phyloP scores from a whole-genome alignment of 1,140 invertebrate genomes.

The Dinothrombium tinctorium region DNA sequence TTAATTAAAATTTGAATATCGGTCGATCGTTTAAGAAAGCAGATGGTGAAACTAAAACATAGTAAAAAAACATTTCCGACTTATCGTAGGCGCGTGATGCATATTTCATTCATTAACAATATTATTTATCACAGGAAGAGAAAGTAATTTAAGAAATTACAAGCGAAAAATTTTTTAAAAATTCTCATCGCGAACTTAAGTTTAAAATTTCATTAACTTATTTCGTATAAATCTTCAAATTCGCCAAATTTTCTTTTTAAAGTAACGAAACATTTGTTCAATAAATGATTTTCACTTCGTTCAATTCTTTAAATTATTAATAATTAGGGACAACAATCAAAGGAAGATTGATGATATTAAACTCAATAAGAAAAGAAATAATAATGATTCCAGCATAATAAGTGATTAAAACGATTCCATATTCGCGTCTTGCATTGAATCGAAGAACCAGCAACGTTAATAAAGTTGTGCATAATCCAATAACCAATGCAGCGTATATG shows the following conservation, averaged over 20 bases:
- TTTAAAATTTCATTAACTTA: too few relatives aligned
- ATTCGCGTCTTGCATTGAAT: constrained; percentile 18
- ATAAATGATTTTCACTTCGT: background rate
- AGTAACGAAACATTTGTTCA: background rate
- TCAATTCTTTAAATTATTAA: background rate
- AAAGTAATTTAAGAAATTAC: background rate
- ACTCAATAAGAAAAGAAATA: constrained; percentile 11
- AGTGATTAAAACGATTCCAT: constrained; percentile 11
- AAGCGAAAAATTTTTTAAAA: too few relatives aligned
- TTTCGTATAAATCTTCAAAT: too few relatives aligned
- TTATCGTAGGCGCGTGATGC: too few relatives aligned
- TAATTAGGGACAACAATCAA: background rate
- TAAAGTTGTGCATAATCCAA: constrained; percentile 23
- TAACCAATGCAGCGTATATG: constrained; percentile 21
- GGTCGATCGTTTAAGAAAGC: too few relatives aligned
- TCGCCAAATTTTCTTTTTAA: too few relatives aligned
- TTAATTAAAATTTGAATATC: too few relatives aligned
- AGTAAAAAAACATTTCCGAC: too few relatives aligned
- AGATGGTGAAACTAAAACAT: too few relatives aligned
- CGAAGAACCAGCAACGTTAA: constrained; percentile 17
- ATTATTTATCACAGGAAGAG: too few relatives aligned
- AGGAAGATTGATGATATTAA: background rate
- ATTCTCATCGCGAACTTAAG: too few relatives aligned
- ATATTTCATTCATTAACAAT: too few relatives aligned
- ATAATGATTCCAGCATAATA: constrained; percentile 11